Percentiles rank a stretch among this genome's conserved stretches.
phyloP scores from a whole-genome alignment of 2,888 invertebrate genomes.

The Alloplasta piceator region DNA sequence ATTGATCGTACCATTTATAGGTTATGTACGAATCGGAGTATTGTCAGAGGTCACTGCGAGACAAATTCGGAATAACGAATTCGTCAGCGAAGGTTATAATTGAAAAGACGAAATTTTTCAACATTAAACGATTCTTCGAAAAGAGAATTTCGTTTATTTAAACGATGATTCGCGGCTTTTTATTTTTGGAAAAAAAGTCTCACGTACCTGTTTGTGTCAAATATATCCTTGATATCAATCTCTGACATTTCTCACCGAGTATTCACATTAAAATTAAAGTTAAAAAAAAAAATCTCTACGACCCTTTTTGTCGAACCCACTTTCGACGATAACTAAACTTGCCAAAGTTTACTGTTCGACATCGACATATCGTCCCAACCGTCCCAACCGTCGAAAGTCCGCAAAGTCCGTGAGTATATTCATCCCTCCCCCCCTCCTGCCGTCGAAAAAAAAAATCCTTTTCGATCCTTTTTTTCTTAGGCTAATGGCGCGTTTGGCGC shows the following conservation, averaged over 20 bases:
- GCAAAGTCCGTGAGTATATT: too few relatives aligned
- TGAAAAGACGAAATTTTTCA: too few relatives aligned
- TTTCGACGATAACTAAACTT: slow-evolving; percentile 4
- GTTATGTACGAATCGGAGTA: neutral
- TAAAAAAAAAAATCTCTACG: slow-evolving; percentile 34
- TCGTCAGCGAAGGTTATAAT: too few relatives aligned
- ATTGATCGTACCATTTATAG: too few relatives aligned
- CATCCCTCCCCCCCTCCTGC: neutral
- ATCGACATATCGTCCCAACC: slow-evolving; percentile 39
- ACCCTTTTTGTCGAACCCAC: neutral
- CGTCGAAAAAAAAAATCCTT: slow-evolving; percentile 44
- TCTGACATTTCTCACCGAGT: slow-evolving; percentile 81
- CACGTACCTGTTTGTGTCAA: slow-evolving; percentile 82
- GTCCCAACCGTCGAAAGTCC: too few relatives aligned
- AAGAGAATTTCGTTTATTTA: too few relatives aligned
- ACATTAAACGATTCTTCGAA: too few relatives aligned
- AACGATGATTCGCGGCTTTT: neutral
- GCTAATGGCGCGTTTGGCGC: too few relatives aligned
- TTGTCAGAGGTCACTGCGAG: too few relatives aligned
- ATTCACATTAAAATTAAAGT: slow-evolving; percentile 58
- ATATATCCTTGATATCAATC: slow-evolving; percentile 81
- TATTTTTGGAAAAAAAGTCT: neutral
- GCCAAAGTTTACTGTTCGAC: slow-evolving; percentile 39
- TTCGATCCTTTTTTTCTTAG: slow-evolving; percentile 34
- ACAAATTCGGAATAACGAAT: too few relatives aligned